Conservation (phyloP, 2,888 invertebrate species). For the Unio pictorum region DNA sequence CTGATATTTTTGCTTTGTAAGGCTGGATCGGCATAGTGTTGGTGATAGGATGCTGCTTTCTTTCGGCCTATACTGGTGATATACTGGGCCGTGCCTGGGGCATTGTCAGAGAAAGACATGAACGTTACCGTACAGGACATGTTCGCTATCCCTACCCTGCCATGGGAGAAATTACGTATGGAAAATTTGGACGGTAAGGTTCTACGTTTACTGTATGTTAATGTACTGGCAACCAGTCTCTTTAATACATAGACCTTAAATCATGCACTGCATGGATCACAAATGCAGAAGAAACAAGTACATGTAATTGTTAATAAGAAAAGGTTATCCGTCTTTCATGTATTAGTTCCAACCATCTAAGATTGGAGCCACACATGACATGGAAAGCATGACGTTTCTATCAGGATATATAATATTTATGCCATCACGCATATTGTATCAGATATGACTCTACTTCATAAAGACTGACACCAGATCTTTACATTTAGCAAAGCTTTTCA, state of each 20-base stretch:
- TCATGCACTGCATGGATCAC: not conserved
- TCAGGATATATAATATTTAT: no score
- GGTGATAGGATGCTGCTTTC: conserved; percentile 76
- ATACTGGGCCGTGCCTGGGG: conserved; percentile 87
- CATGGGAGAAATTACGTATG: conserved; percentile 85
- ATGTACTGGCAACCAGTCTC: not conserved
- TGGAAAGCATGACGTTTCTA: no score
- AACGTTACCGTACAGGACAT: conserved; percentile 73
- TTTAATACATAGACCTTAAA: not conserved
- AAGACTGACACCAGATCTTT: no score
- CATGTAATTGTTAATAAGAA: no score
- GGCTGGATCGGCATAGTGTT: conserved; percentile 80
- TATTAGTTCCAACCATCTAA: no score
- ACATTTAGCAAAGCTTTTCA: no score
- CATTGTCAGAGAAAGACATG: conserved; percentile 80
- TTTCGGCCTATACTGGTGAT: conserved; percentile 85
- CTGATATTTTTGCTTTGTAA: conserved; percentile 52
- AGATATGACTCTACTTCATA: no score
- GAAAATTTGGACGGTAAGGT: conserved; percentile 71
- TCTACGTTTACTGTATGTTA: not conserved
- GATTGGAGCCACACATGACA: no score
- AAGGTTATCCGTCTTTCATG: no score
- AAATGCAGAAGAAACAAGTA: not conserved
- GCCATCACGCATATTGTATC: no score
- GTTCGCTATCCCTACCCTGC: conserved; percentile 88